phyloP scores from a whole-genome alignment of 1,140 invertebrate genomes.

The Psilanteris sp. region DNA sequence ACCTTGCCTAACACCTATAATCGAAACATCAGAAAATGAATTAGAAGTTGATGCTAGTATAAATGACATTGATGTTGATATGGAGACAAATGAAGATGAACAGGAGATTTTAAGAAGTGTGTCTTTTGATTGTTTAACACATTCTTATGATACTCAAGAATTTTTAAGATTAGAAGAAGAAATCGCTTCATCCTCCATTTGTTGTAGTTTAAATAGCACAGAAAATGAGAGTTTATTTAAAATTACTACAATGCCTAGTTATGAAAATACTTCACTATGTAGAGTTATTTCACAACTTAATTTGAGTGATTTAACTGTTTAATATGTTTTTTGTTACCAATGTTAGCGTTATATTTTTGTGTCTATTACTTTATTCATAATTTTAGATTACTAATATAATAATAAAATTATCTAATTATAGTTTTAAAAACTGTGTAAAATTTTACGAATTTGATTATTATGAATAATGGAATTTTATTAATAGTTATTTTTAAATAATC shows the following conservation, averaged over 20 bases:
- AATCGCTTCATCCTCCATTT: conserved; percentile 2
- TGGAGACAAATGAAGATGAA: not conserved
- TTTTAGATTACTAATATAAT: no score
- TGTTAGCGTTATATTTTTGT: no score
- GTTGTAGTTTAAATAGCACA: conserved; percentile 24
- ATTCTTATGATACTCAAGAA: conserved; percentile 71
- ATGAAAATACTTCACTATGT: conserved; percentile 79
- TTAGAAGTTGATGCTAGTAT: not conserved
- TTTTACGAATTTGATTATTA: no score
- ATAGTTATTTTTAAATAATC: no score
- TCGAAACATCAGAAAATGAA: conserved; percentile 28
- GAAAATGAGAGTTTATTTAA: conserved; percentile 69
- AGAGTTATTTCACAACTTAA: conserved; percentile 77
- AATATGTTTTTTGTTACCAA: no score
- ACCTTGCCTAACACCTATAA: no score
- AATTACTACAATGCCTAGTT: no score
- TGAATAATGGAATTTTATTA: no score
- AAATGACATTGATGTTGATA: no score
- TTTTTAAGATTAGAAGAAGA: conserved; percentile 69
- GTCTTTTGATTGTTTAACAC: conserved; percentile 58
- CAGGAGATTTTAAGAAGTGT: not conserved
- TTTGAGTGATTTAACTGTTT: conserved; percentile 62
- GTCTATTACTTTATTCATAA: no score
- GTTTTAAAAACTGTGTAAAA: no score
- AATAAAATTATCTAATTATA: no score